Base-by-base conservation (phyloP, 2,888 invertebrate species). In the Eugnorisma glareosa region DNA sequence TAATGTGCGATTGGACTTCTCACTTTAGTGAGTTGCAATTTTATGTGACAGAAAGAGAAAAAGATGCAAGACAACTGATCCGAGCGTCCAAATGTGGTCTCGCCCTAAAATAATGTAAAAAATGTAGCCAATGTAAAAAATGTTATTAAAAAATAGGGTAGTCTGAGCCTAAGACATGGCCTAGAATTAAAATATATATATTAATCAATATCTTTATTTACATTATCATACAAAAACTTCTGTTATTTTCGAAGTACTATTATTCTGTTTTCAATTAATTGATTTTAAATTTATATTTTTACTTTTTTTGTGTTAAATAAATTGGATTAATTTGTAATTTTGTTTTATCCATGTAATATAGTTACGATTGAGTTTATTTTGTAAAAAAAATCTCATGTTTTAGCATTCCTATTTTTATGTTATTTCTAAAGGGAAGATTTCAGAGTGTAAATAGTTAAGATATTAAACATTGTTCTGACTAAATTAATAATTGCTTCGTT, bases 361-460 rank as follows among this genome's bases (percentile, higher is more conserved):
- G 11, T 11, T 13, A 59, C 0, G 1, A 21, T 40, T 69, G 37
- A 54, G 21, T 45, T 35, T 72, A 18, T 79, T 45, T 51, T 66
- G 7, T 57, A 66, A 40, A 71, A 51, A 48, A 59, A 61, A 40
- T 48, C 35, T 40, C 64, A 54, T 48, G 40, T 8, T 45, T 40
- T 66, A 66, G 45, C 72, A 82, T 81, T 82, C 54, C 45, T 73
- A 37, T 67, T 61, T 71, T 79, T n/a, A 78, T 63, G 35, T 45
- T 70, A 35, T 10, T 28, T 48, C 0, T 63, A 59, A 70, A 71
- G n/a, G n/a, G 40, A 31, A 35, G 8, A 15, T 28, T 40, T 54
- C 40, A 37, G 45, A 54, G 48, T 24, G 24, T 45, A 28, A 1
- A 43, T 2, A n/a, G 24, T 48, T 61, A 67, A 24, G 28, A 35